Conservation (phyloP, 2,113 vertebrate species). For the Epinephelus cyanopodus region DNA sequence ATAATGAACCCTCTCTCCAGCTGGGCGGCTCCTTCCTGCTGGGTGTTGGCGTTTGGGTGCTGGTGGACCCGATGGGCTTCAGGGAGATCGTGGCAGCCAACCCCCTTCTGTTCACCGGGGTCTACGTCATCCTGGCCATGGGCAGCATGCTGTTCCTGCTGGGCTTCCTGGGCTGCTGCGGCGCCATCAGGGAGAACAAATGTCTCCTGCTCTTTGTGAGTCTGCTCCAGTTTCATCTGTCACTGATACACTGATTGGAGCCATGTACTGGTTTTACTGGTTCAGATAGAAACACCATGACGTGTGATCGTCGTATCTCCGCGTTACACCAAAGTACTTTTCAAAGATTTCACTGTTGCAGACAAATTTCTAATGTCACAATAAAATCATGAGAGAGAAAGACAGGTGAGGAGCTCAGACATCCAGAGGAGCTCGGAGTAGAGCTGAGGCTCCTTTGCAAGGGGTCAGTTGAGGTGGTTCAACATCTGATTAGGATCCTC, state of each 20-base stretch:
- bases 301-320: too few relatives aligned
- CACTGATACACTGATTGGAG: neutral
- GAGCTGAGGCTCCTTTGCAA: too few relatives aligned
- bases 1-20: conserved; percentile 69
- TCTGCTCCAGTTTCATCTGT: conserved; percentile 31
- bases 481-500: too few relatives aligned
- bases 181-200: conserved; percentile 93
- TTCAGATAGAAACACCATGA: too few relatives aligned
- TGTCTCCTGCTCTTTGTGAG: conserved; percentile 94
- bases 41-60: conserved; percentile 91
- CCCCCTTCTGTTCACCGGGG: conserved; percentile 91
- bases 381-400: too few relatives aligned
- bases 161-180: conserved; percentile 95
- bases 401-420: too few relatives aligned
- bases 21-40: conserved; percentile 92
- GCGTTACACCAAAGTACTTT: too few relatives aligned
- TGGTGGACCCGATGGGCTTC: conserved; percentile 93
- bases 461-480: too few relatives aligned
- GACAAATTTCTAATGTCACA: too few relatives aligned
- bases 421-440: too few relatives aligned
- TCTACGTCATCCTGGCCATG: conserved; percentile 92
- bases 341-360: too few relatives aligned
- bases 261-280: too few relatives aligned
- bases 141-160: conserved; percentile 93
- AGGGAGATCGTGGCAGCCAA: conserved; percentile 93